These are phyloP conservation scores for Pantherophis alleghaniensis DNA, from an alignment of 2,797 vertebrate genomes.

Conservation along the genomic window DNA sequence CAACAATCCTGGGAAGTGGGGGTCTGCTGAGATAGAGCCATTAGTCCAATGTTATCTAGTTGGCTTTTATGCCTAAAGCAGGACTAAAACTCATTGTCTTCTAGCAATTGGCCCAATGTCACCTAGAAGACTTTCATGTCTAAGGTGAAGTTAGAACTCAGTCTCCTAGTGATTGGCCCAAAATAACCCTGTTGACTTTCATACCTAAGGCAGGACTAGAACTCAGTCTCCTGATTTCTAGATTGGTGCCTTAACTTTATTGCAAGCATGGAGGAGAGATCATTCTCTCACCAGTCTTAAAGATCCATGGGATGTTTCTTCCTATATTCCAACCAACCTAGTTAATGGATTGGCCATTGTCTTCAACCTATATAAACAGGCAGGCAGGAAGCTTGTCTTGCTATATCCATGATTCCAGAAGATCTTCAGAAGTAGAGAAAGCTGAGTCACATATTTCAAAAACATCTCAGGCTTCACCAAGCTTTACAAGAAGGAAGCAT, in stretches of 20 bases:
- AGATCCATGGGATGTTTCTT: neutral
- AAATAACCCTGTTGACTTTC: too few species aligned
- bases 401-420: constrained; percentile 68
- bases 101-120: neutral
- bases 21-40: neutral
- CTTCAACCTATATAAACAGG: constrained; percentile 34
- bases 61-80: neutral
- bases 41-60: neutral
- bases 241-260: constrained; percentile 40
- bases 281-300: neutral
- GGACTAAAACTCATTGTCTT: neutral
- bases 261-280: neutral
- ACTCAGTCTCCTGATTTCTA: neutral
- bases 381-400: constrained; percentile 52
- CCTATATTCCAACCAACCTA: neutral
- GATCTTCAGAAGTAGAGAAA: constrained; percentile 70
- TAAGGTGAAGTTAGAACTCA: neutral
- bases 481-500: constrained; percentile 55
- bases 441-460: constrained; percentile 74
- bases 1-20: neutral
- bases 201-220: too few species aligned
- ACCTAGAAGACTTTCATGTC: neutral
- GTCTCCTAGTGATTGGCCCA: too few species aligned
- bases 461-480: constrained; percentile 73
- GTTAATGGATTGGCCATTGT: neutral